These are phyloP conservation scores for Hydractinia echinata DNA, from an alignment of 30 jellyfish, hydroid and myxozoan species.

Conservation along the genomic window DNA sequence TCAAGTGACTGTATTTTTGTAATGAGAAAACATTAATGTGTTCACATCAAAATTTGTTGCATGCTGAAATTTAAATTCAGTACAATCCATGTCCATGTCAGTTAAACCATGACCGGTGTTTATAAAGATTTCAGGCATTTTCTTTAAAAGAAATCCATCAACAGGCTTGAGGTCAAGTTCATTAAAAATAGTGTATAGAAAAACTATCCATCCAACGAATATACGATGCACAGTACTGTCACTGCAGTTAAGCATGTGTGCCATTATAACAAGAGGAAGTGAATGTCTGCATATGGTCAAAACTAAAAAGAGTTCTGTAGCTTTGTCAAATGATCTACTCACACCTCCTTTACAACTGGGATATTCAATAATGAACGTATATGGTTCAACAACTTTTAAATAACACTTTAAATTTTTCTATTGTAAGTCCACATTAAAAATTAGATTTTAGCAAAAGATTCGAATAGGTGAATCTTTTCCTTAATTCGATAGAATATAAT, in stretches of 20 bases:
- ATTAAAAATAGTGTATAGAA: constrained; percentile 34
- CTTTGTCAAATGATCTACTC: neutral
- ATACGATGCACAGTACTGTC: constrained; percentile 28
- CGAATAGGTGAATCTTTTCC: too few relatives aligned
- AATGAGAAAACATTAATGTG: constrained; percentile 39
- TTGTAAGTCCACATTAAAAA: neutral
- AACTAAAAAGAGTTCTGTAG: constrained; percentile 18
- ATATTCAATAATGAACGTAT: neutral
- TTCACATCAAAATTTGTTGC: constrained; percentile 41
- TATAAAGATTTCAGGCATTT: constrained; percentile 37
- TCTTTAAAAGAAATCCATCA: constrained; percentile 12
- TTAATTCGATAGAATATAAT: too few relatives aligned
- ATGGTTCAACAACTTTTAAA: constrained; percentile 10
- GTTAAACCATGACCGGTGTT: constrained; percentile 42
- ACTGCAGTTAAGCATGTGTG: neutral
- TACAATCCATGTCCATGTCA: constrained; percentile 23
- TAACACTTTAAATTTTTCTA: neutral
- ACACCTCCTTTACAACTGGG: too few relatives aligned
- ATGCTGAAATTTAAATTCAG: neutral
- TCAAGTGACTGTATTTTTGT: constrained; percentile 35
- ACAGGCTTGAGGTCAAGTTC: constrained; percentile 40
- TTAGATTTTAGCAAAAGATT: too few relatives aligned
- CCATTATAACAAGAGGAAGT: constrained; percentile 43
- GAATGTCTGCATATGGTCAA: constrained; percentile 8
- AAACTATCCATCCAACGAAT: constrained; percentile 11